A percentile compares a stretch with the other conserved stretches of the same genome.
phyloP scores from a whole-genome alignment of 2,888 invertebrate genomes.

The Drosophila quasianomalipes region DNA sequence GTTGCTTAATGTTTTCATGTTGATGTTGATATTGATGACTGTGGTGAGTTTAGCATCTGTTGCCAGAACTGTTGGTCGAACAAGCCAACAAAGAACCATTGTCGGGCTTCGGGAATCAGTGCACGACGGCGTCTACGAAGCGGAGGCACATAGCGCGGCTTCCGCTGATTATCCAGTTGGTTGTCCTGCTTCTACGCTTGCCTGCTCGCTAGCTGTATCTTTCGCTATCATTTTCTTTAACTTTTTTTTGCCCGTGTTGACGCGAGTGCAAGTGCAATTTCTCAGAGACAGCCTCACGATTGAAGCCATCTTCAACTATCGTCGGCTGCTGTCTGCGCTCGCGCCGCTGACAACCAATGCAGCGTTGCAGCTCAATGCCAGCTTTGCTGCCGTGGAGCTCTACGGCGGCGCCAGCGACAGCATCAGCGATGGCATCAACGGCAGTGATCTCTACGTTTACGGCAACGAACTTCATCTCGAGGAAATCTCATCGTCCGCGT shows the following conservation, averaged over 20 bases:
- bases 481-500: background rate
- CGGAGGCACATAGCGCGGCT: conserved; percentile 64
- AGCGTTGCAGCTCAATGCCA: conserved; percentile 59
- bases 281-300: conserved; percentile 66
- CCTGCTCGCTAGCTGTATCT: background rate
- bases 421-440: conserved; percentile 6
- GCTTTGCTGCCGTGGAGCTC: conserved; percentile 42
- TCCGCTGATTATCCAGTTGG: conserved; percentile 33
- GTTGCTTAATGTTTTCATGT: background rate
- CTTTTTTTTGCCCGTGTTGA: conserved; percentile 25
- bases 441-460: conserved; percentile 44
- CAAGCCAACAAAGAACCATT: conserved; percentile 26
- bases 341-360: conserved; percentile 58
- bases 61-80: conserved; percentile 13
- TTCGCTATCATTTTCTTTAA: background rate
- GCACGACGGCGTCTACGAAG: conserved; percentile 60
- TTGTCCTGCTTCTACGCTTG: conserved; percentile 1
- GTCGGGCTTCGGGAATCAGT: conserved; percentile 52
- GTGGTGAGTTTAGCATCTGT: conserved; percentile 42
- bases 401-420: conserved; percentile 16
- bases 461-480: conserved; percentile 22
- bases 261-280: conserved; percentile 27
- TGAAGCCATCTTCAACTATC: conserved; percentile 42
- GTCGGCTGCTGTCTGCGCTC: conserved; percentile 59
- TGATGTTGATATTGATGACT: conserved; percentile 7